These are phyloP conservation scores for Pararge aegeria DNA, from an alignment of 1,140 invertebrate genomes.

Conservation along the genomic window DNA sequence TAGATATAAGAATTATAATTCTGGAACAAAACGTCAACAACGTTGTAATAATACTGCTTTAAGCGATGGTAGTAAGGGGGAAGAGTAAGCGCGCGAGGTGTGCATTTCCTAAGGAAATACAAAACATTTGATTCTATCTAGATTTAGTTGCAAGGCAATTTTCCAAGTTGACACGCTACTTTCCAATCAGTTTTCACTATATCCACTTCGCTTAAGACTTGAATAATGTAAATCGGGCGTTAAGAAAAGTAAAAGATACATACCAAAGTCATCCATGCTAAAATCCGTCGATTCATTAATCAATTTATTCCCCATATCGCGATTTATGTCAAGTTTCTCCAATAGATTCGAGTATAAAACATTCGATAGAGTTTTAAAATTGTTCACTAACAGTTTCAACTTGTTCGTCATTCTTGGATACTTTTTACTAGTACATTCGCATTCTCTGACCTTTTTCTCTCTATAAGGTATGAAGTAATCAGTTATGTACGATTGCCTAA, in stretches of 20 bases:
- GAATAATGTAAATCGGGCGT: too few species aligned
- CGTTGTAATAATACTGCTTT: too few species aligned
- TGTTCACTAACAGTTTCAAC: conserved; percentile 45
- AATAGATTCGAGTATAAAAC: conserved; percentile 31
- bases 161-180: too few species aligned
- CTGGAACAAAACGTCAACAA: too few species aligned
- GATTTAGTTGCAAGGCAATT: too few species aligned
- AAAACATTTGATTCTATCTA: too few species aligned
- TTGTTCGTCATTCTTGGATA: conserved; percentile 49
- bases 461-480: conserved; percentile 45
- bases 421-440: conserved; percentile 39
- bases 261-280: conserved; percentile 42
- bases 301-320: neutral
- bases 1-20: too few species aligned
- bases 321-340: conserved; percentile 7
- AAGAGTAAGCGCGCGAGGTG: too few species aligned
- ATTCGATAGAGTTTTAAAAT: conserved; percentile 36
- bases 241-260: conserved; percentile 20
- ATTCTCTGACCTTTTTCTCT: conserved; percentile 25
- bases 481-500: conserved; percentile 45
- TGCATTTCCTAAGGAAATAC: too few species aligned
- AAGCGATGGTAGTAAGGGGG: too few species aligned
- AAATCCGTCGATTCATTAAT: neutral
- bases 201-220: too few species aligned
- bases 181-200: too few species aligned